A percentile compares a stretch with the other conserved stretches of the same genome.
Conservation (phyloP, 2,797 vertebrate species). For the Falco rusticolus region DNA sequence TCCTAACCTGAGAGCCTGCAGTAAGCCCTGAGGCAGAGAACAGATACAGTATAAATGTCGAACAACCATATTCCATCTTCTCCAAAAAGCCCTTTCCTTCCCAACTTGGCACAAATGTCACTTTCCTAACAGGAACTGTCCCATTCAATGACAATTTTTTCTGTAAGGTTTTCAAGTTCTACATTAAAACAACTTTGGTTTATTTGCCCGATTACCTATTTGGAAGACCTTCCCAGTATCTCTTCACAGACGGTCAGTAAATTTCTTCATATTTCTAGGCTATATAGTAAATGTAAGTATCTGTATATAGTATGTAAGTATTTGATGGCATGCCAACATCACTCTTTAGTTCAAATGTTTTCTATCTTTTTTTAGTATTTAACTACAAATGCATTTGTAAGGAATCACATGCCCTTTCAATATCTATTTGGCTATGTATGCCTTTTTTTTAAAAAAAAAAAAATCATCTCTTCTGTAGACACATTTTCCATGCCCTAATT, state of each 20-base stretch:
- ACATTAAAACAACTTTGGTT: background rate
- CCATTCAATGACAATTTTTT: background rate
- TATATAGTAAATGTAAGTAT: background rate
- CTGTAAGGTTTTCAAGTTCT: background rate
- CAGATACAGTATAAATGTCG: background rate
- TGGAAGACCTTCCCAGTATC: background rate
- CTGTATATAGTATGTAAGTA: background rate
- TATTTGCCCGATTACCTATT: background rate
- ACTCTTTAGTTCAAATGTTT: background rate
- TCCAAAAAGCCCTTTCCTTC: background rate
- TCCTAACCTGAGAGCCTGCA: background rate
- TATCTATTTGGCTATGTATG: background rate
- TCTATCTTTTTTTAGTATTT: background rate
- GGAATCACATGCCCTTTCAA: background rate
- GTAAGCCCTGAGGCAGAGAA: constrained; percentile 42
- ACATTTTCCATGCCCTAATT: constrained; percentile 6
- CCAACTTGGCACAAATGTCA: background rate
- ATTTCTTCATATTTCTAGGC: background rate
- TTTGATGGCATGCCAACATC: background rate
- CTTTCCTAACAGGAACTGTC: background rate
- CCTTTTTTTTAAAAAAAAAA: background rate
- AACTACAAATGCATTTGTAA: background rate
- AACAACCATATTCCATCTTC: background rate
- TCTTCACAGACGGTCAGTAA: background rate
- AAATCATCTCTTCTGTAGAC: background rate